Conservation (phyloP, 2,797 vertebrate genomes). For the Acomys russatus region DNA sequence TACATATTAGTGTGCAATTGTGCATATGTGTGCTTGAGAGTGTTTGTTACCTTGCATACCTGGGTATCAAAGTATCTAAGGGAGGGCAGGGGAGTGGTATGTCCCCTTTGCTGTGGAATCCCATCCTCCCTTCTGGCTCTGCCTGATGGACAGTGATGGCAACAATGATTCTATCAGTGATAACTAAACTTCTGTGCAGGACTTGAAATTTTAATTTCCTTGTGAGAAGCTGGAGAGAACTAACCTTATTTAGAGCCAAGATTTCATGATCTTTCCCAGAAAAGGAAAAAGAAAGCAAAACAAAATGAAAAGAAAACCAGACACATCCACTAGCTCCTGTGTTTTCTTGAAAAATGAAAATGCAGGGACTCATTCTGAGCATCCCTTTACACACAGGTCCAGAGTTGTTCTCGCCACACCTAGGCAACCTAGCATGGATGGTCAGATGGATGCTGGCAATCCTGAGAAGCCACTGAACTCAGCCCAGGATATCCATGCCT, state of each 20-base stretch:
- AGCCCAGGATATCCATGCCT: background rate
- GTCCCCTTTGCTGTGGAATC: slow-evolving; percentile 17
- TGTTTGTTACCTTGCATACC: background rate
- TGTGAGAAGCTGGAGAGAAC: slow-evolving; percentile 76
- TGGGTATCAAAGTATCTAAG: background rate
- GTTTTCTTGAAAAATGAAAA: slow-evolving; percentile 65
- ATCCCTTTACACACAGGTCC: background rate
- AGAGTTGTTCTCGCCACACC: background rate
- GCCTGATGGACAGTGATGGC: slow-evolving; percentile 57
- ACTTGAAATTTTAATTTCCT: slow-evolving; percentile 82
- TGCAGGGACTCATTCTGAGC: background rate
- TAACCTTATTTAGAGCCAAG: slow-evolving; percentile 74
- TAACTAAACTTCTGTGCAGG: slow-evolving; percentile 75
- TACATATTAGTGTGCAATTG: background rate
- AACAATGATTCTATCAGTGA: slow-evolving; percentile 60
- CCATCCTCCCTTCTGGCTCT: background rate
- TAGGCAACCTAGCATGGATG: background rate
- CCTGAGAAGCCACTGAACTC: background rate
- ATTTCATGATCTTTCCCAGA: slow-evolving; percentile 78
- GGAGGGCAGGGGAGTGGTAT: background rate
- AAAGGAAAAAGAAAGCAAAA: slow-evolving; percentile 68
- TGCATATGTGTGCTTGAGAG: rapidly evolving
- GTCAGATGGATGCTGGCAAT: background rate
- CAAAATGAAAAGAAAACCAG: slow-evolving; percentile 55
- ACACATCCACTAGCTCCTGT: background rate